Conservation (phyloP, 1,140 invertebrate species). For the Aethina tumida region DNA sequence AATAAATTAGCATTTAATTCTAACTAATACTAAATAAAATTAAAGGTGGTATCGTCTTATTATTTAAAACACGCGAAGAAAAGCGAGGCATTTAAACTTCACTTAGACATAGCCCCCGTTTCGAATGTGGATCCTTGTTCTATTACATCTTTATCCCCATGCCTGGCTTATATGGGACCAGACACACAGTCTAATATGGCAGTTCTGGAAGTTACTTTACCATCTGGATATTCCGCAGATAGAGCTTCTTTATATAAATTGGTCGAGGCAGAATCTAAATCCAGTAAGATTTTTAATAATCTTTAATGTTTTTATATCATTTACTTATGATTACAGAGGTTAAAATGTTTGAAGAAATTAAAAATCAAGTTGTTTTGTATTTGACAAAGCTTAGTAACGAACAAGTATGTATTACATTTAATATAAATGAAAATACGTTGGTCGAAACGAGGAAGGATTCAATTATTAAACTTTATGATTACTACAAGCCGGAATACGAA, state of each 20-base stretch:
- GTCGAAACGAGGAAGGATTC: conserved; percentile 34
- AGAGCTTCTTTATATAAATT: conserved; percentile 39
- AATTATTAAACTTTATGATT: conserved; percentile 56
- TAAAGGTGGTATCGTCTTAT: conserved; percentile 19
- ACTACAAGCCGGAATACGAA: conserved; percentile 48
- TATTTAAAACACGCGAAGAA: conserved; percentile 21
- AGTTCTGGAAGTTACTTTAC: conserved; percentile 49
- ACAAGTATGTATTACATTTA: conserved; percentile 39
- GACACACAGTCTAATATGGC: conserved; percentile 45
- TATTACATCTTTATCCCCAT: conserved; percentile 25
- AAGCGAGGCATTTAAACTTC: conserved; percentile 28
- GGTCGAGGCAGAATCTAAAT: conserved; percentile 19
- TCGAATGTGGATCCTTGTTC: conserved; percentile 28
- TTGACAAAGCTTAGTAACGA: conserved; percentile 38
- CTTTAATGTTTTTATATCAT: conserved; percentile 1
- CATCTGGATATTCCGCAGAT: conserved; percentile 51
- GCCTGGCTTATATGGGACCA: conserved; percentile 24
- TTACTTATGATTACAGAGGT: conserved; percentile 33
- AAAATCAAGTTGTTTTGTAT: conserved; percentile 39
- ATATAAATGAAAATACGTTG: conserved; percentile 32
- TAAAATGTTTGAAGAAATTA: conserved; percentile 41
- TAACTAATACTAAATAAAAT: not conserved
- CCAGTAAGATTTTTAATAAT: conserved; percentile 15
- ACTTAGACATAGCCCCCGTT: conserved; percentile 23
- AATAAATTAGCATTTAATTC: not conserved